Evolutionary conservation across 2,113 vertebrate genomes (phyloP), one percentile per base, ranked within the genome.

Genomic region (Nothoprocta pentlandii): DNA sequence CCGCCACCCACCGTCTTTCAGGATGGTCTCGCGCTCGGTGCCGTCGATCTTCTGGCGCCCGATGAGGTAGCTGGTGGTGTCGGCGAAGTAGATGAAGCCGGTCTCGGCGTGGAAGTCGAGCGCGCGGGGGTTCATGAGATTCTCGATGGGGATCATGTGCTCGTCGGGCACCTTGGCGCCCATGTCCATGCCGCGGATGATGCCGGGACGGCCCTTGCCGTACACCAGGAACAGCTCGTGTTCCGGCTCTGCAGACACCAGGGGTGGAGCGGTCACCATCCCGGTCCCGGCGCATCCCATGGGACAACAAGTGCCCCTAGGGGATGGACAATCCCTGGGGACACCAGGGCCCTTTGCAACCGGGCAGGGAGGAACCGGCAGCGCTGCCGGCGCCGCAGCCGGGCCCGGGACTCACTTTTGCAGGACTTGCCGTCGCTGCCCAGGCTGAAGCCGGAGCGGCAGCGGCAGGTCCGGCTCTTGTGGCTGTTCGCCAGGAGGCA

Each of bases 81-180:
- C 99, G 0, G 99, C 99, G 2, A 99, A 99, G 97, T 99, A 99
- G 97, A 99, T 99, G 97, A 98, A 99, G 86, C 99, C 98, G 0
- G 98, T 99, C 93, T 99, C 99, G 0, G 99, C 98, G 0, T 99
- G 99, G 97, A 99, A 99, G 95, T 99, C 99, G 97, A 99, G 95
- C 2, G 99, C 99, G 19, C 99, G 96, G 14, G 99, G 99, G 91
- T 99, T 99, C 98, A 99, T 99, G 54, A 99, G 98, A 98, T 99
- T 99, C 97, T 99, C 99, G 1, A 99, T 99, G 93, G 99, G 99
- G 89, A 99, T 99, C 98, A 99, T 99, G 97, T 99, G 99, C 92
- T 99, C 99, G 0, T 99, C 99, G 0, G 99, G 99, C 49, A 99
- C 99, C 81, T 98, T 99, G 58, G 99, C 99, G 0, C 99, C 99